A percentile compares a stretch with the other conserved stretches of the same genome.
Evolutionary conservation across 2,113 vertebrate species (phyloP).

Genomic region (Cyanistes caeruleus): DNA sequence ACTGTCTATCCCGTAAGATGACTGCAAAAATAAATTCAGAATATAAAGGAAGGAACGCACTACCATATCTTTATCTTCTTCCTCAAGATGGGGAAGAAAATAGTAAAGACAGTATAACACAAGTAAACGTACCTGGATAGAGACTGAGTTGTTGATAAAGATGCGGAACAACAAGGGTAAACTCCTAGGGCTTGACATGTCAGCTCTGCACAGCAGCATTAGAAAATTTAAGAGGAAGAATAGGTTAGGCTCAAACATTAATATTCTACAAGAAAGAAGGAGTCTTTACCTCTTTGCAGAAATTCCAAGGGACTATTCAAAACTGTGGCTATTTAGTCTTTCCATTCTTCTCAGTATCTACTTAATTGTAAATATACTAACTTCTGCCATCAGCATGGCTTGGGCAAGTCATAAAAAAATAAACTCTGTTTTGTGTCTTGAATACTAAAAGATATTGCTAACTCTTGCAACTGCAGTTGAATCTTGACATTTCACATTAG

Average conservation of each 20-base stretch:
- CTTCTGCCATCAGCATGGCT: not conserved
- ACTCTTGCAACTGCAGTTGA: not conserved
- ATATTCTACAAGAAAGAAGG: not conserved
- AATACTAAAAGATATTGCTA: not conserved
- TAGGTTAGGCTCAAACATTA: not conserved
- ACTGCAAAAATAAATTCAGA: not conserved
- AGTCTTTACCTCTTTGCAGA: not conserved
- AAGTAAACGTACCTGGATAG: not conserved
- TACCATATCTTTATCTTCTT: not conserved
- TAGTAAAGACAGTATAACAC: not conserved
- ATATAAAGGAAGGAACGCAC: not conserved
- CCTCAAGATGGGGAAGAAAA: not conserved
- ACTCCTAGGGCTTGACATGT: not conserved
- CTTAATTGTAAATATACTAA: not conserved
- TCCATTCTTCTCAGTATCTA: not conserved
- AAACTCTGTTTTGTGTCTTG: not conserved
- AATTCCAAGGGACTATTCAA: not conserved
- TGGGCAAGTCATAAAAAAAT: not conserved
- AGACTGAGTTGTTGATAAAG: not conserved
- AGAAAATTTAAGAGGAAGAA: not conserved
- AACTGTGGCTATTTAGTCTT: not conserved
- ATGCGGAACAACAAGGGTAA: not conserved
- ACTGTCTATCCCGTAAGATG: rapidly evolving
- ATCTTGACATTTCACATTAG: not conserved
- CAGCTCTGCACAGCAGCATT: not conserved